A percentile compares a stretch with the other conserved stretches of the same genome.
These are phyloP conservation scores for Nyctibius bracteatus DNA, from an alignment of 2,113 vertebrate species.

Conservation along the genomic window DNA sequence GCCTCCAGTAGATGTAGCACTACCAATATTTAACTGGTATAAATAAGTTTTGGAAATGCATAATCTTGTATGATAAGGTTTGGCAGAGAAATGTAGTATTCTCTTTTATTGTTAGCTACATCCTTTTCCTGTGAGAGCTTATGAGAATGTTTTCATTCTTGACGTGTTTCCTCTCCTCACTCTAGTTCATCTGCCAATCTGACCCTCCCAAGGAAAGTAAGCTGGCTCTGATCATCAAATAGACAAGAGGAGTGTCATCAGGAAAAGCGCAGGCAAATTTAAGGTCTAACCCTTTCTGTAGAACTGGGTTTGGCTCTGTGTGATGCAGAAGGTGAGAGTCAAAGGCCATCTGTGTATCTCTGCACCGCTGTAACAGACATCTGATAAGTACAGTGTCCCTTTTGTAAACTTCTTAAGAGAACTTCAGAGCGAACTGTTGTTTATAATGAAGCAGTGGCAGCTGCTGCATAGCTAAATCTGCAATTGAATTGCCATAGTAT, in stretches of 20 bases:
- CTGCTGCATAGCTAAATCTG: conserved; percentile 31
- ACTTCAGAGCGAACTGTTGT: neutral
- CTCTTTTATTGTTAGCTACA: conserved; percentile 44
- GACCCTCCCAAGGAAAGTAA: conserved; percentile 36
- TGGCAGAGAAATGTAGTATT: neutral
- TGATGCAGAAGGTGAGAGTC: conserved; percentile 32
- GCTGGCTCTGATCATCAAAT: neutral
- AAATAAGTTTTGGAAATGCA: neutral
- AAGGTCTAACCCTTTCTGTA: neutral
- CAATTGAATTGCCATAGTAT: conserved; percentile 21
- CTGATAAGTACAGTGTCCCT: conserved; percentile 34
- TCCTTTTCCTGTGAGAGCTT: conserved; percentile 53
- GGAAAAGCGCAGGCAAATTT: neutral
- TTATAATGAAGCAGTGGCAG: conserved; percentile 13
- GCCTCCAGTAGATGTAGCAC: neutral
- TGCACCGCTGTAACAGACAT: neutral
- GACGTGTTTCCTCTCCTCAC: conserved; percentile 26
- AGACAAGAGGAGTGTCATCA: neutral
- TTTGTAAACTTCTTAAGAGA: conserved; percentile 30
- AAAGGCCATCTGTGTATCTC: conserved; percentile 21
- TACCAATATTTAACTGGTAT: neutral
- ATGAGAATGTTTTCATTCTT: conserved; percentile 51
- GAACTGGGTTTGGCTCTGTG: neutral
- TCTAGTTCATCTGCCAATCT: conserved; percentile 20
- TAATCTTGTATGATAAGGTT: neutral